Evolutionary conservation across 2,797 vertebrate species (phyloP), one percentile per base, ranked within the genome.

Genomic region (Peromyscus nudipes): DNA sequence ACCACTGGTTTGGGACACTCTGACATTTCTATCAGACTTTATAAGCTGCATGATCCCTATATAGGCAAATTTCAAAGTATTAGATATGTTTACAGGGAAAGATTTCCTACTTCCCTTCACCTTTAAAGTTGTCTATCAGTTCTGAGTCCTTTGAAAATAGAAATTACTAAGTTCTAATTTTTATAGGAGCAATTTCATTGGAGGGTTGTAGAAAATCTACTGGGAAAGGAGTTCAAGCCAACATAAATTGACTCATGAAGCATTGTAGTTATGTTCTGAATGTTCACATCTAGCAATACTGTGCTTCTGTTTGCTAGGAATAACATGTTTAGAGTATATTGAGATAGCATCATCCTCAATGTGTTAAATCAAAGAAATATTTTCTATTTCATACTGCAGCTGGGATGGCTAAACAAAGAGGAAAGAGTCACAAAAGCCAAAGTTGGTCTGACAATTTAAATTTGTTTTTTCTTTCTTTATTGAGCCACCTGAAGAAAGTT

Each of bases 401-500:
- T 73, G 46, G 27, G 25, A 34, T 76, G 0, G 77, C 34, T 77
- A 84, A 92, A 40, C 17, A 17, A 84, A 64, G 27, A 73, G 7
- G 4, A 92, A 85, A 90, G 1, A 94, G 43, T 76, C 12, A 91
- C 1, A 23, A 3, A 92, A 92, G 12, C 9, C 31, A 71, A 94
- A 12, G 10, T 89, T 89, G 46, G 75, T 37, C 57, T 31, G 77
- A 13, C 29, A 81, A 29, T 81, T 97, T 65, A 83, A 93, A 55
- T 55, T 90, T 77, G 87, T 34, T 88, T 92, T 71, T 37, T 92
- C 25, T 81, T 94, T 91, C 12, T 92, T 81, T 43, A 91, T 31
- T 79, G 80, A 95, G 34, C 31, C 55, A 11, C n/a, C 1, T 71
- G 27, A 91, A 94, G 27, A 90, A 87, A 80, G 75, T 75, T 90